These are phyloP conservation scores for Lithobates pipiens DNA, from an alignment of 2,797 vertebrate species.

Conservation along the genomic window DNA sequence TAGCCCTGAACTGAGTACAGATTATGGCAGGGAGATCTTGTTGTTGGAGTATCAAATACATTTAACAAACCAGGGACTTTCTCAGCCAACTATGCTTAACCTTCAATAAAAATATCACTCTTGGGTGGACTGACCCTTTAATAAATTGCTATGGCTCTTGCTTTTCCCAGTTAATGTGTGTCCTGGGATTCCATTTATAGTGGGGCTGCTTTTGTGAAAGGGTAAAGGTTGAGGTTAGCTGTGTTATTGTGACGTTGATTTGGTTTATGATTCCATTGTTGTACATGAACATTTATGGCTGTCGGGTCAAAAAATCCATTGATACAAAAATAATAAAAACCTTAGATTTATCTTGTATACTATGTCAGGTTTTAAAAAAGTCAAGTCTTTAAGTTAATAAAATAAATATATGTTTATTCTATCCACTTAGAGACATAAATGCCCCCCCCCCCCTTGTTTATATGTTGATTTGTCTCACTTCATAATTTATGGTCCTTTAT, in stretches of 20 bases:
- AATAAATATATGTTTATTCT: conserved; percentile 3
- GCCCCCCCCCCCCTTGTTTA: background rate
- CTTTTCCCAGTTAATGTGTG: background rate
- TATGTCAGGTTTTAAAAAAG: background rate
- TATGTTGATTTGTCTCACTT: background rate
- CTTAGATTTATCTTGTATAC: background rate
- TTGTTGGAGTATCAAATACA: background rate
- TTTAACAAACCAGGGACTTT: background rate
- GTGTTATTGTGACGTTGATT: background rate
- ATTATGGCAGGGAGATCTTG: background rate
- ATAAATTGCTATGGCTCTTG: background rate
- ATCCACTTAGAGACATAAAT: background rate
- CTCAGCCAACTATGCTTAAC: background rate
- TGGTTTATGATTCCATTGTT: background rate
- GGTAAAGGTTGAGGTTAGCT: background rate
- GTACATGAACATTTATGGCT: background rate
- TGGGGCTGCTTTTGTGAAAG: background rate
- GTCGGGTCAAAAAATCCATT: background rate
- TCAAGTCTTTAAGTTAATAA: background rate
- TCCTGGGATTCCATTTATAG: background rate
- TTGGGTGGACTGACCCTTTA: background rate
- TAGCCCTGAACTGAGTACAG: background rate
- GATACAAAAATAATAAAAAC: background rate
- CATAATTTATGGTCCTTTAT: background rate
- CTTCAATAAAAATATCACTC: background rate